Conservation (phyloP, 2,797 vertebrate species). For the Falco biarmicus region DNA sequence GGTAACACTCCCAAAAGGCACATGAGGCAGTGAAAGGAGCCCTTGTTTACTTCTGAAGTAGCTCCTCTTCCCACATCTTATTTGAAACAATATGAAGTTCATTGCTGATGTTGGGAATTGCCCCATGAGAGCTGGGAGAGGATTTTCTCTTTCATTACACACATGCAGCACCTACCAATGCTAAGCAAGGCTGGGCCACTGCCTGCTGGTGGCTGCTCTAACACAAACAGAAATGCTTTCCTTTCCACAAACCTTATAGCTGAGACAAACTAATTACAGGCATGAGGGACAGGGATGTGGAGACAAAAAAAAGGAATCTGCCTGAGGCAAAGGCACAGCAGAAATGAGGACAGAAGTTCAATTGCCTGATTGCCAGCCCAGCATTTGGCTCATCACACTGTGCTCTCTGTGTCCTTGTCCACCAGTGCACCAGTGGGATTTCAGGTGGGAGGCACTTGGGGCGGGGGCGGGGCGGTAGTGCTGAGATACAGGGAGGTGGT, state of each 20-base stretch:
- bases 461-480: neutral
- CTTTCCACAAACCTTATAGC: neutral
- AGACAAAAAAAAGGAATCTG: neutral
- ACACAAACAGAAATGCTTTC: neutral
- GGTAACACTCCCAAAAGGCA: neutral
- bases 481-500: accelerated
- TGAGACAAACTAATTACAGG: neutral
- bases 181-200: neutral
- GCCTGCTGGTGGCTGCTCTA: neutral
- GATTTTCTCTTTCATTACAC: neutral
- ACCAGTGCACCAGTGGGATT: neutral
- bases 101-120: neutral
- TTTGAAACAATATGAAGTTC: neutral
- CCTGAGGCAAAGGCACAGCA: neutral
- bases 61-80: neutral
- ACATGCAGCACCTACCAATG: neutral
- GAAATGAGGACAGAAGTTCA: neutral
- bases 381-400: accelerated
- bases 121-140: neutral
- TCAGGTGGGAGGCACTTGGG: neutral
- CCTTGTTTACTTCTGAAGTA: neutral
- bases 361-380: neutral
- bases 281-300: neutral
- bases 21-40: neutral
- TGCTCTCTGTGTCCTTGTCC: neutral